Conservation (phyloP, 2,113 vertebrate species). For the Embiotoca jacksoni region DNA sequence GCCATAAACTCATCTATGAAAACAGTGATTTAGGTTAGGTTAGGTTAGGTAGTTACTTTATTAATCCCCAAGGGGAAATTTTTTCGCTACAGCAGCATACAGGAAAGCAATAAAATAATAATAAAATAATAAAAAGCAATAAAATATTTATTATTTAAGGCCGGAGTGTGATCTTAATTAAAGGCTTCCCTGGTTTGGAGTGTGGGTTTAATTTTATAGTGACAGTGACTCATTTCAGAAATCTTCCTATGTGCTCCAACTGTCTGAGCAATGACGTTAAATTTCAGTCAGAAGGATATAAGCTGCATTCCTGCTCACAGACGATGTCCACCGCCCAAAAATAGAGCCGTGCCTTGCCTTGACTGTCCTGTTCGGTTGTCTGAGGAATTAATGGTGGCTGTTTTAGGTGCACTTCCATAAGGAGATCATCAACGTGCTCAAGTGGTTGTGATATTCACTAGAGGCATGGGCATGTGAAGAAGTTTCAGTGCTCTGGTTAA, state of each 20-base stretch:
- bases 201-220: slow-evolving; percentile 1
- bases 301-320: slow-evolving; percentile 31
- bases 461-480: not conserved
- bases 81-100: too few species aligned
- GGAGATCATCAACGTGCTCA: not conserved
- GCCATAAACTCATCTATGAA: slow-evolving; percentile 55
- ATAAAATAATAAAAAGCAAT: too few species aligned
- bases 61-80: too few species aligned
- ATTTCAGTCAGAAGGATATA: slow-evolving; percentile 13
- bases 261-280: not conserved
- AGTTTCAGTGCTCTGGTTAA: not conserved
- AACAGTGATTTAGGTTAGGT: slow-evolving; percentile 16
- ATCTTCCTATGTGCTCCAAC: not conserved
- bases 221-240: slow-evolving; percentile 1
- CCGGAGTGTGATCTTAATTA: slow-evolving; percentile 18
- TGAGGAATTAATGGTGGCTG: slow-evolving; percentile 9
- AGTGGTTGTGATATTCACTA: slow-evolving; percentile 15
- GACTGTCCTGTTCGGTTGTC: slow-evolving; percentile 2
- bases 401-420: slow-evolving; percentile 15
- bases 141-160: slow-evolving; percentile 5
- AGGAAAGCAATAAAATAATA: too few species aligned
- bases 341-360: slow-evolving; percentile 38
- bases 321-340: slow-evolving; percentile 6
- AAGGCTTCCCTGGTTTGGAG: slow-evolving; percentile 19
- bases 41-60: too few species aligned